Percentiles rank a stretch among this genome's conserved stretches.
phyloP scores from a whole-genome alignment of 2,888 invertebrate genomes.

The Argynnis bischoffii region DNA sequence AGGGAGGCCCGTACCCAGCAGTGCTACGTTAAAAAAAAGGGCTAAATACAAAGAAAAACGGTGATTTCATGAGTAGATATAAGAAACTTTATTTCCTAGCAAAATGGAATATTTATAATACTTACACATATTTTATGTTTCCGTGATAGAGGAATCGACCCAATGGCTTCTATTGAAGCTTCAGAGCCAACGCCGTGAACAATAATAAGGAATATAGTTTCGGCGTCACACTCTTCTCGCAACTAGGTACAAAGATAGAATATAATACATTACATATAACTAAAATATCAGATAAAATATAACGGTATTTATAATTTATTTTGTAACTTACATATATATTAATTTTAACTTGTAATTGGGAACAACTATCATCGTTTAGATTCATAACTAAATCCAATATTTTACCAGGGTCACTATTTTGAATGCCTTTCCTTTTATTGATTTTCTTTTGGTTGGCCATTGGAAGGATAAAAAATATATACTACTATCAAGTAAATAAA shows the following conservation, averaged over 20 bases:
- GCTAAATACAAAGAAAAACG: too few relatives aligned
- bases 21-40: too few relatives aligned
- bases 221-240: constrained; percentile 75
- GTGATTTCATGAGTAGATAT: too few relatives aligned
- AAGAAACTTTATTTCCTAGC: too few relatives aligned
- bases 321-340: constrained; percentile 15
- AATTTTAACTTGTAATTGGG: constrained; percentile 80
- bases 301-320: background rate
- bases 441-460: constrained; percentile 44
- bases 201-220: constrained; percentile 78
- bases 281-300: background rate
- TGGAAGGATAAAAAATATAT: background rate
- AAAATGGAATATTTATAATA: constrained; percentile 14
- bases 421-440: constrained; percentile 57
- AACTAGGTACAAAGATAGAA: constrained; percentile 50
- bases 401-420: constrained; percentile 81
- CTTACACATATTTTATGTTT: constrained; percentile 78
- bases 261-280: background rate
- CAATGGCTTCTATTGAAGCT: constrained; percentile 83
- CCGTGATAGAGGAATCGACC: constrained; percentile 68
- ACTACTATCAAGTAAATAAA: too few relatives aligned
- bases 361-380: constrained; percentile 73
- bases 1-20: too few relatives aligned
- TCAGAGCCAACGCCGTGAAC: constrained; percentile 80
- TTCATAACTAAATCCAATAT: constrained; percentile 79